phyloP scores from a whole-genome alignment of 2,888 invertebrate species.

The Lasioglossum villosulum region DNA sequence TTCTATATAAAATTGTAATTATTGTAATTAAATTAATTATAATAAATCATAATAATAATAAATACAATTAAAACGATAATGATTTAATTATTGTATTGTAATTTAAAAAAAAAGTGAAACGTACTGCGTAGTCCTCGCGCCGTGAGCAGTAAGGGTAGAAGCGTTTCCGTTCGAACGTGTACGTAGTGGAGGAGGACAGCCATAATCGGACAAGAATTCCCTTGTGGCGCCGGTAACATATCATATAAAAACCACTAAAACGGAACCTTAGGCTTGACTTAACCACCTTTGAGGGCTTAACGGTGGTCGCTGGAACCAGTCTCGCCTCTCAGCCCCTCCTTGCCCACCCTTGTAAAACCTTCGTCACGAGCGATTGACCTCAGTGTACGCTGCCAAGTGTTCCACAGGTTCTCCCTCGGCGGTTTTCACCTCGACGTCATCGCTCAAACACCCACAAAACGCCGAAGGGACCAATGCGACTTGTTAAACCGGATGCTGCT shows the following conservation, averaged over 20 bases:
- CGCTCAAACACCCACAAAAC: slow-evolving; percentile 53
- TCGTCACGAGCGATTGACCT: slow-evolving; percentile 70
- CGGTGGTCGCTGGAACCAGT: slow-evolving; percentile 41
- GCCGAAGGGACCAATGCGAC: slow-evolving; percentile 46
- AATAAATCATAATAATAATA: no score
- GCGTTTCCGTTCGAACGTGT: neutral
- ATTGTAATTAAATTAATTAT: no score
- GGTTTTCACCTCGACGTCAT: slow-evolving; percentile 60
- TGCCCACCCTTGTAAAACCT: slow-evolving; percentile 64
- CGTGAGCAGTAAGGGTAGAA: neutral
- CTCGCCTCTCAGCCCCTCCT: slow-evolving; percentile 45
- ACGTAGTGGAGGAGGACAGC: neutral
- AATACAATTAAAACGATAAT: no score
- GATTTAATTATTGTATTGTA: no score
- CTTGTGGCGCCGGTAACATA: slow-evolving; percentile 11
- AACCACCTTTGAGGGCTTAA: slow-evolving; percentile 63
- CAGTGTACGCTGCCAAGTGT: slow-evolving; percentile 66
- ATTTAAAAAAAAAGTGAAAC: no score
- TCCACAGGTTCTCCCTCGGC: slow-evolving; percentile 67
- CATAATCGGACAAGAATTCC: slow-evolving; percentile 10
- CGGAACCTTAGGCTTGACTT: slow-evolving; percentile 47
- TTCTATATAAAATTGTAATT: no score
- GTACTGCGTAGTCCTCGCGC: neutral
- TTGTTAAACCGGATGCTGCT: slow-evolving; percentile 50
- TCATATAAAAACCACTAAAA: slow-evolving; percentile 49